Conservation (phyloP, 2,113 vertebrate genomes). For the Craseonycteris thonglongyai region DNA sequence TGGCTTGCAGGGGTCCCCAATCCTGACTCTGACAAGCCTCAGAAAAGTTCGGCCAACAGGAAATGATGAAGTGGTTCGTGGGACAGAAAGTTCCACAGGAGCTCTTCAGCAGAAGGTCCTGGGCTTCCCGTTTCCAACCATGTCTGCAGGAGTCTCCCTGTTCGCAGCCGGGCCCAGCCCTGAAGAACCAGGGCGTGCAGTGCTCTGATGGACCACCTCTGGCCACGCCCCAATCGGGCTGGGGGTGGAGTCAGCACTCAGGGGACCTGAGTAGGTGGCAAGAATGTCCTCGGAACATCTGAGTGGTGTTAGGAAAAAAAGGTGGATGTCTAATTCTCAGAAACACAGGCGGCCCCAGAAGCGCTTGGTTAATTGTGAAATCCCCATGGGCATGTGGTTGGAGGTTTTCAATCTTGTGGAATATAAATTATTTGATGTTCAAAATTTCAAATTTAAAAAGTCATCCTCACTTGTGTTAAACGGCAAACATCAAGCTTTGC, state of each 20-base stretch:
- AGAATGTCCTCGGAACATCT: too few relatives aligned
- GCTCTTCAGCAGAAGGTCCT: too few relatives aligned
- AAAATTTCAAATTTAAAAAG: background rate
- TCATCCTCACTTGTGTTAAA: background rate
- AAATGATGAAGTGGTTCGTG: background rate
- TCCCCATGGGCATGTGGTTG: background rate
- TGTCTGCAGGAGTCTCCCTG: fast-evolving
- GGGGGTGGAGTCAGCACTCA: background rate
- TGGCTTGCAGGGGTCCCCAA: background rate
- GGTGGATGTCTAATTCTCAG: fast-evolving
- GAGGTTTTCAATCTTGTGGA: background rate
- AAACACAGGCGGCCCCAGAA: too few relatives aligned
- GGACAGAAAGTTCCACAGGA: background rate
- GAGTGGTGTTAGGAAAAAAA: background rate
- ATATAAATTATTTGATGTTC: background rate
- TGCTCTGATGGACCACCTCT: background rate
- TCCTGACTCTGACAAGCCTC: background rate
- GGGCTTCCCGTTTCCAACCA: background rate
- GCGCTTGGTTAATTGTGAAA: too few relatives aligned
- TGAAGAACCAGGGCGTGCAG: background rate
- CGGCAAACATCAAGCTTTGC: background rate
- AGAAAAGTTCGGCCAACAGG: background rate
- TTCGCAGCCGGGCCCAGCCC: background rate
- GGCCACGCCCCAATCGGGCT: background rate
- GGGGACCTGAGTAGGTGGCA: fast-evolving